Evolutionary conservation across 2,888 invertebrate species (phyloP), one percentile per base, ranked within the genome.

Genomic region (Conops quadrifasciatus): DNA sequence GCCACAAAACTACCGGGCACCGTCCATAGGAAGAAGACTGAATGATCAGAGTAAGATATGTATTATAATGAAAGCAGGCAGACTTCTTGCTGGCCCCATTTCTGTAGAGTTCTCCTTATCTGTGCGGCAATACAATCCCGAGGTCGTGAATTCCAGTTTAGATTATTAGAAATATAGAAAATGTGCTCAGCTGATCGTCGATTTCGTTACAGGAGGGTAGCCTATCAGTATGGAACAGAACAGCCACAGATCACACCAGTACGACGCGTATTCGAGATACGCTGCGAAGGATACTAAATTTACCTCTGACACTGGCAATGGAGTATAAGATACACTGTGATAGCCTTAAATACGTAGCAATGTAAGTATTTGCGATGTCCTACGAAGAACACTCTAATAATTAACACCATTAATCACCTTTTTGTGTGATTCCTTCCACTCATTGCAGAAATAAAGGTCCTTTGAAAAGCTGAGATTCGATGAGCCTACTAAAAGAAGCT

Each of bases 191-290:
- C 2, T 68, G 30, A 71, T 24, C 21, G 24, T 56, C 19, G 19
- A 53, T 71, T 67, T 56, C 51, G 30, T 66, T 58, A 26, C 77
- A 96, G 94, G 98, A 98, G 87, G 98, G 97, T 85, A 93, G 96
- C 84, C 90, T 98, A 82, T 96, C 97, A 77, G 92, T 98, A 80
- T 98, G 98, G 98, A 98, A 98, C 87, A 92, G 94, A 86, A 97
- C 95, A 78, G 96, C 98, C 68, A 91, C 93, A 76, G 97, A 98
- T 88, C 90, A 91, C 82, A 90, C 90, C 76, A 94, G 95, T 77
- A 96, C 95, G 79, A 91, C 92, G 77, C 90, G 97, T 81, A 98
- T 99, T 80, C 90, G 97, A 77, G 98, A 99, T 88, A 96, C 97
- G 60, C 88, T 99, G 81, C 93, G 95, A 80, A 91, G 98, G 85